phyloP scores from a whole-genome alignment of 2,888 invertebrate species.

The Cataglyphis albicans region DNA sequence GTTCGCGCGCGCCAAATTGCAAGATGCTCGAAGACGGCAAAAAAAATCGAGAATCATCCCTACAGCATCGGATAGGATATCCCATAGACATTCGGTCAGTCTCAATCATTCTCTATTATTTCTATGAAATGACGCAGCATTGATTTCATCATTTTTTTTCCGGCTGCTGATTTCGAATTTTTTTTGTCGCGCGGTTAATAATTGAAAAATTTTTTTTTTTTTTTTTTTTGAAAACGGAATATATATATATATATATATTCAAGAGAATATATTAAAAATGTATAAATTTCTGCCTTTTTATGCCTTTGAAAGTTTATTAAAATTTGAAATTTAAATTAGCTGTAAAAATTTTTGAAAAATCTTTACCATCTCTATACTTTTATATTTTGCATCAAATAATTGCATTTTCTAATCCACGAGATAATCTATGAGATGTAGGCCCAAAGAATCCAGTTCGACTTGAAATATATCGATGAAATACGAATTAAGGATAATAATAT shows the following conservation, averaged over 20 bases:
- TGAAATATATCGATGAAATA: not conserved
- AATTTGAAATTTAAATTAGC: not conserved
- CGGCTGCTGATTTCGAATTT: not conserved
- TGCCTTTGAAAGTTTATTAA: not conserved
- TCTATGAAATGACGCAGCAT: not conserved
- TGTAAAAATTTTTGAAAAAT: not conserved
- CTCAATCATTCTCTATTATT: not conserved
- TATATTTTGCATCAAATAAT: constrained; percentile 11
- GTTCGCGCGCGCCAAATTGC: constrained; percentile 28
- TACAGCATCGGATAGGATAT: constrained; percentile 32
- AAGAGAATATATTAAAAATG: not conserved
- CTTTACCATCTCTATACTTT: not conserved
- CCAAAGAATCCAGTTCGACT: constrained; percentile 3
- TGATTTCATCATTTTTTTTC: not conserved
- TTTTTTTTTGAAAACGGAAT: not conserved
- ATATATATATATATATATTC: not conserved
- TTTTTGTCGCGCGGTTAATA: not conserved
- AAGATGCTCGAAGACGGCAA: constrained; percentile 39
- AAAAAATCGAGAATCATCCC: constrained; percentile 34
- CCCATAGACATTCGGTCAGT: not conserved
- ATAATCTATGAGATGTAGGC: not conserved
- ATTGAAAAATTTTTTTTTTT: not conserved
- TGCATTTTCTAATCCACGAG: not conserved
- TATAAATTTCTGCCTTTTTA: not conserved
- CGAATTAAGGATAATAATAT: not conserved